Evolutionary conservation across 30 jellyfish, hydroid and myxozoan genomes (phyloP).

Genomic region (Calvadosia cruxmelitensis): DNA sequence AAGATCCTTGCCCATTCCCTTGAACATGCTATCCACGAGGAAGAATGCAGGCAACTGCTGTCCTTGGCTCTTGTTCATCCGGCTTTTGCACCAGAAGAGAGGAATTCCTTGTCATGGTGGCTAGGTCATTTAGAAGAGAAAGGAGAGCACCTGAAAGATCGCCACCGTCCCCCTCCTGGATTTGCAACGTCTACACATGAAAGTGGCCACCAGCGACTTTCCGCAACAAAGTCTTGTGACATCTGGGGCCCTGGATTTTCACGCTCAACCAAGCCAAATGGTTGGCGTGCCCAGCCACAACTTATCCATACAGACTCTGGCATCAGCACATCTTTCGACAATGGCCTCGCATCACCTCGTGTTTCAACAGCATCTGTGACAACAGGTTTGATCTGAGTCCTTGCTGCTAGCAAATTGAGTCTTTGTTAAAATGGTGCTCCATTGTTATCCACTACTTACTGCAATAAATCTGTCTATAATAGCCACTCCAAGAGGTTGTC

Average conservation of each 20-base stretch:
- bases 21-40: conserved; percentile 86
- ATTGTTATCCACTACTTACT: no score
- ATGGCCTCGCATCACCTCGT: background rate
- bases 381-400: background rate
- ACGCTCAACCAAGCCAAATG: conserved; percentile 44
- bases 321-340: conserved; percentile 78
- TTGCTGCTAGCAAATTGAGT: no score
- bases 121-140: conserved; percentile 68
- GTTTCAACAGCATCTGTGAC: background rate
- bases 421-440: no score
- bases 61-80: conserved; percentile 91
- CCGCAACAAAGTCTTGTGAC: conserved; percentile 6
- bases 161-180: conserved; percentile 51
- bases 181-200: conserved; percentile 22
- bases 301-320: conserved; percentile 95
- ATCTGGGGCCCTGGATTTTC: conserved; percentile 14
- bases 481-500: no score
- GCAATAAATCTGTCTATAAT: no score
- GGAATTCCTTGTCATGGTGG: conserved; percentile 71
- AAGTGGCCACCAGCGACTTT: conserved; percentile 23
- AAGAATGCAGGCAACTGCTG: conserved; percentile 90
- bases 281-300: conserved; percentile 70
- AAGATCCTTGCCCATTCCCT: conserved; percentile 83
- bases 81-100: conserved; percentile 90
- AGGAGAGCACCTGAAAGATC: conserved; percentile 53